phyloP scores from a whole-genome alignment of 2,797 vertebrate genomes.

The Hafferia zeledoni region DNA sequence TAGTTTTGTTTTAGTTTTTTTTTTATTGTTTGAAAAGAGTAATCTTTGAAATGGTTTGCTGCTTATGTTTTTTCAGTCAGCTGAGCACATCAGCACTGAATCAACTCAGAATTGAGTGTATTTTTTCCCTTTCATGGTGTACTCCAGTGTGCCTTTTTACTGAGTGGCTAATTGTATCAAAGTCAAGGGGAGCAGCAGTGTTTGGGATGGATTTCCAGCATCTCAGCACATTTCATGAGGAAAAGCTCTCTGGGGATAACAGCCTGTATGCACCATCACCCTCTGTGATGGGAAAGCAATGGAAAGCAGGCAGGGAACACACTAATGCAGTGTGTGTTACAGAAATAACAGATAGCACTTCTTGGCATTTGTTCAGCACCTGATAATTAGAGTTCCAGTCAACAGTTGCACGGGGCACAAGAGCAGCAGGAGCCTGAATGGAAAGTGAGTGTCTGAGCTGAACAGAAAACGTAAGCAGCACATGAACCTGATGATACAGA shows the following conservation, averaged over 20 bases:
- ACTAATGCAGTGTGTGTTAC: neutral
- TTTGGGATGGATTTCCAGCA: slow-evolving; percentile 45
- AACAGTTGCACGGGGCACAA: neutral
- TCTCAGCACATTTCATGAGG: slow-evolving; percentile 19
- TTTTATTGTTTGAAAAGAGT: slow-evolving; percentile 69
- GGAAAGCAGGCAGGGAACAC: neutral
- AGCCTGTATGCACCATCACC: slow-evolving; percentile 12
- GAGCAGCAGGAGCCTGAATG: neutral
- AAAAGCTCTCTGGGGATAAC: slow-evolving; percentile 38
- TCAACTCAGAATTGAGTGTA: slow-evolving; percentile 27
- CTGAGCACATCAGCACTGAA: slow-evolving; percentile 50
- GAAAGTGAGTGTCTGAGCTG: neutral
- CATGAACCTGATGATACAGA: neutral
- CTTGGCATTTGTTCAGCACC: neutral
- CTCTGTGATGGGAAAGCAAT: neutral
- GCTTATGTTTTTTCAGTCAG: slow-evolving; percentile 58
- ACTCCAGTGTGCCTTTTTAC: slow-evolving; percentile 45
- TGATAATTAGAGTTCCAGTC: neutral
- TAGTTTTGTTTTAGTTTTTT: neutral
- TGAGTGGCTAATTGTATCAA: slow-evolving; percentile 50
- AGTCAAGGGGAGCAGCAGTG: slow-evolving; percentile 39
- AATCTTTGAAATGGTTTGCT: slow-evolving; percentile 69
- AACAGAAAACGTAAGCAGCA: neutral
- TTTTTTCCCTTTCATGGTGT: slow-evolving; percentile 14
- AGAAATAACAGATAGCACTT: neutral